Evolutionary conservation across 2,888 invertebrate genomes (phyloP).

Genomic region (Actias luna): DNA sequence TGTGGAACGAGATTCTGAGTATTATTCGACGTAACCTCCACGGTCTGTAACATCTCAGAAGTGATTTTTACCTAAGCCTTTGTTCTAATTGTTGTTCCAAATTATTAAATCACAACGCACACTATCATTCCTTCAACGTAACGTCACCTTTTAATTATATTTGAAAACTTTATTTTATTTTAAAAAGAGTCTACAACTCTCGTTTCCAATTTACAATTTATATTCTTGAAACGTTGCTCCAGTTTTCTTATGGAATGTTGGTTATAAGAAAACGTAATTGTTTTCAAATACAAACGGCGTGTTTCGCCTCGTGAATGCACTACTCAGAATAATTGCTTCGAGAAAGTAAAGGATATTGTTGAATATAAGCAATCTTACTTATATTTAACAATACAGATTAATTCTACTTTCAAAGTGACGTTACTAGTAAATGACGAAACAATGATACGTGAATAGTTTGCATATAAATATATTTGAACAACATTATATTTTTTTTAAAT

Average conservation of each 20-base stretch:
- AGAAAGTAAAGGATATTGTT: background rate
- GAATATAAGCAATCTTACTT: background rate
- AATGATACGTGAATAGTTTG: too few relatives aligned
- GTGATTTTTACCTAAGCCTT: too few relatives aligned
- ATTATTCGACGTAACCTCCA: too few relatives aligned
- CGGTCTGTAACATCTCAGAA: too few relatives aligned
- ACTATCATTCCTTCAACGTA: too few relatives aligned
- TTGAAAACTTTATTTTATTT: background rate
- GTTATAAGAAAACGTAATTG: background rate
- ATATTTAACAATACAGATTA: background rate
- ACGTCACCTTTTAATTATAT: background rate
- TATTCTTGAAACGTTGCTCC: background rate
- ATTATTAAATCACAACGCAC: too few relatives aligned
- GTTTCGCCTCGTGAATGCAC: background rate
- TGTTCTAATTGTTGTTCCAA: too few relatives aligned
- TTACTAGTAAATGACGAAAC: too few relatives aligned
- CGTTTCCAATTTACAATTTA: background rate
- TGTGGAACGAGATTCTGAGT: too few relatives aligned
- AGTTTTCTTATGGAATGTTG: background rate
- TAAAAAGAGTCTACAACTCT: background rate
- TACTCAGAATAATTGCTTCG: background rate
- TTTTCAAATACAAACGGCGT: background rate
- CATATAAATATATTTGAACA: too few relatives aligned
- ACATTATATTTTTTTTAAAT: too few relatives aligned
- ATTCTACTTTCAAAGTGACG: too few relatives aligned